A percentile compares a stretch with the other conserved stretches of the same genome.
These are phyloP conservation scores for Pseudococcus longispinus DNA, from an alignment of 2,888 invertebrate species.

Conservation along the genomic window DNA sequence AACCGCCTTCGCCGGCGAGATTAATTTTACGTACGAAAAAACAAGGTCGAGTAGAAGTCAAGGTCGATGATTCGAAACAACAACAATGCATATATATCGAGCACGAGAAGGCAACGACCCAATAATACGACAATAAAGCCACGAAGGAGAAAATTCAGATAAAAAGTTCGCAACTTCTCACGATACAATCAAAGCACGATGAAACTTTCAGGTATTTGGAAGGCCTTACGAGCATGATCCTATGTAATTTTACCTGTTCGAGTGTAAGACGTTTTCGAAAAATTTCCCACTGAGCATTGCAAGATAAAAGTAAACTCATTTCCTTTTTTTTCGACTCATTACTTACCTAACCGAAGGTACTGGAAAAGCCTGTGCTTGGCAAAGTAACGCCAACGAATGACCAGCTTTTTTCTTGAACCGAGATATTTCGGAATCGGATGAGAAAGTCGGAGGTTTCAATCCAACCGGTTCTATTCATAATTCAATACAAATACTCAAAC, in stretches of 20 bases:
- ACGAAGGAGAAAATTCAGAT: background rate
- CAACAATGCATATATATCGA: background rate
- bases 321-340: background rate
- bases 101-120: background rate
- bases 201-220: background rate
- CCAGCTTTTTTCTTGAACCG: slow-evolving; percentile 66
- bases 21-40: background rate
- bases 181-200: background rate
- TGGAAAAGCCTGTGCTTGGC: slow-evolving; percentile 76
- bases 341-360: slow-evolving; percentile 69
- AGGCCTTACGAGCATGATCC: background rate
- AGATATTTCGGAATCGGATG: slow-evolving; percentile 68
- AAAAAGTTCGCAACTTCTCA: background rate
- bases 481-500: background rate
- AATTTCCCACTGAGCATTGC: background rate
- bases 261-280: background rate
- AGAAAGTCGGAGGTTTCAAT: slow-evolving; percentile 70
- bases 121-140: background rate
- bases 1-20: background rate
- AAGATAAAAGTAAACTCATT: background rate
- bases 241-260: background rate
- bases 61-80: background rate
- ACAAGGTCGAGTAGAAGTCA: background rate
- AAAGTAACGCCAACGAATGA: slow-evolving; percentile 70
- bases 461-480: slow-evolving; percentile 65